These are phyloP conservation scores for Apostichopus japonicus DNA, from an alignment of 35 echinoderm and acorn worm species.

Conservation along the genomic window DNA sequence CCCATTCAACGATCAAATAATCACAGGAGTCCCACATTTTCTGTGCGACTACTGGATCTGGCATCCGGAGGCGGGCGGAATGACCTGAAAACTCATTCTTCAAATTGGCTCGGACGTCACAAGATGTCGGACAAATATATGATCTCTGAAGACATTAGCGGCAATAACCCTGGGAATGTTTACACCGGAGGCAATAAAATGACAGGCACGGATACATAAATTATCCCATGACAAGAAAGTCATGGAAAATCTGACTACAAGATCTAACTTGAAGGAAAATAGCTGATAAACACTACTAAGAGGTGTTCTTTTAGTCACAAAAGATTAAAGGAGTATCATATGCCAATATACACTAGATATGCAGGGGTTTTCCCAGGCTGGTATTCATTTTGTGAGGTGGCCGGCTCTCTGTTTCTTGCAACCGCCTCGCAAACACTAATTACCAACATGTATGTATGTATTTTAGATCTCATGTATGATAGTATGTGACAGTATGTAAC, in stretches of 20 bases:
- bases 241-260: background rate
- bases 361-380: too few species aligned
- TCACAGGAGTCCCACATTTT: too few species aligned
- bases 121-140: background rate
- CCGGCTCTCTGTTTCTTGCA: too few species aligned
- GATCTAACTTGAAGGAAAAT: background rate
- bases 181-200: constrained; percentile 45
- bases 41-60: too few species aligned
- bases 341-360: too few species aligned
- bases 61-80: background rate
- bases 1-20: too few species aligned
- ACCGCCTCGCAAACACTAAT: too few species aligned
- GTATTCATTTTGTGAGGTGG: too few species aligned
- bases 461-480: too few species aligned
- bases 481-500: too few species aligned
- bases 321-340: too few species aligned
- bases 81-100: constrained; percentile 18
- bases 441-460: too few species aligned
- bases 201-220: background rate
- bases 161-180: constrained; percentile 45
- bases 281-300: background rate
- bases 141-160: constrained; percentile 13
- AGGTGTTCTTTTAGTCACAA: background rate
- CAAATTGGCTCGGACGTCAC: background rate
- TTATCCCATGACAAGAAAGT: background rate